Base-by-base conservation (phyloP, 2,113 vertebrate species). In the Tinamus guttatus region DNA sequence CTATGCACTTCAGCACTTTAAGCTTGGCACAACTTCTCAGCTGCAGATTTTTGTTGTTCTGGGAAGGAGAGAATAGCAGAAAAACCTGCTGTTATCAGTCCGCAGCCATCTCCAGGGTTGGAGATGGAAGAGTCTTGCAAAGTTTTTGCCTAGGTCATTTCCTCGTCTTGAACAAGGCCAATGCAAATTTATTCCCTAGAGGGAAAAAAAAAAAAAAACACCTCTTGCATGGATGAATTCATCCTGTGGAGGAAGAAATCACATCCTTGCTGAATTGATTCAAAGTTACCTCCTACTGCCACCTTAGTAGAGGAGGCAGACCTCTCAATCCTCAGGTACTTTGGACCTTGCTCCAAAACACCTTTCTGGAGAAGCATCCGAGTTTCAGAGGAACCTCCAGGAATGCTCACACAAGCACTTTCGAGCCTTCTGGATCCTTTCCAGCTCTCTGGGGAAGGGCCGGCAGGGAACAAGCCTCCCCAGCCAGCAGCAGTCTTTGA, bases 171-270 rank as follows among this genome's bases (percentile, higher is more conserved):
- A 70, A 54, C 17, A 13, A 69, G n/a, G 34, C 36, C 25, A 62
- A 82, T 30, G 85, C 8, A 68, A 90, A 79, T 54, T 27, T 19
- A 65, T 9, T 9, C 45, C 27, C 63, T 11, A 45, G 30, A 75
- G 70, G 12, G 27, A 34, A 78, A 65, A 16, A 36, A 38, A 80
- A 78, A 65, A 16, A 36, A 38, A 80, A 75, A 88, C 67, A 38
- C 25, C 19, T 56, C 8, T 6, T 15, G 27, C 34, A 10, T 3
- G 0, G 0, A 24, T 24, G 4, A 68, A 12, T 28, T 15, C 9
- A 5, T 38, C 74, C 24, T 19, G 24, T 27, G 60, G 45, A 80
- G 16, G 7, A 73, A 25, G 32, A 80, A 89, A 65, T 36, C 27
- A 34, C 22, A 20, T 11, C 60, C 90, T 74, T 59, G 69, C 75